These are phyloP conservation scores for Sternarchorhynchus goeldii DNA, from an alignment of 2,797 vertebrate genomes.

Conservation along the genomic window DNA sequence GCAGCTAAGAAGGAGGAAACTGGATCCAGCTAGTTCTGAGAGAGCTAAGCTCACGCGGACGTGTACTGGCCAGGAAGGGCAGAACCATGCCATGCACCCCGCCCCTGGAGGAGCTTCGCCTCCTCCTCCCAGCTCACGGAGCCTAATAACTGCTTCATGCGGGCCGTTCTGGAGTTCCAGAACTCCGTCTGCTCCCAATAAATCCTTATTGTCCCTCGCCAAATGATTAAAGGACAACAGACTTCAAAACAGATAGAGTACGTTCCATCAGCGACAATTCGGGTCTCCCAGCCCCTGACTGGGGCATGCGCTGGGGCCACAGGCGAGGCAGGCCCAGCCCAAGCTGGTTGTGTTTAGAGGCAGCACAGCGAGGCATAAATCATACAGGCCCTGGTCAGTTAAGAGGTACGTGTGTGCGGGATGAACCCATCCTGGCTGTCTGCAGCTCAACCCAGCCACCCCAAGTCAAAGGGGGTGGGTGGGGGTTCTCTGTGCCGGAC, in stretches of 20 bases:
- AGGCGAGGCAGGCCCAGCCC: no score
- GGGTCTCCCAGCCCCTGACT: background rate
- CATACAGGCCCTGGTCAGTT: background rate
- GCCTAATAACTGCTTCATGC: constrained; percentile 34
- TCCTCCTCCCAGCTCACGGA: constrained; percentile 33
- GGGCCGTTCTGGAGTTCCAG: constrained; percentile 38
- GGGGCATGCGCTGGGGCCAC: background rate
- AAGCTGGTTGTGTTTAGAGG: constrained; percentile 42
- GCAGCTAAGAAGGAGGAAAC: background rate
- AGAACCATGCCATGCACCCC: constrained; percentile 9
- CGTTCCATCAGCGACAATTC: constrained; percentile 48
- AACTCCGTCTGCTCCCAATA: constrained; percentile 64
- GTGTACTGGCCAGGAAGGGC: constrained; percentile 13
- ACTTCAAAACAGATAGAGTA: constrained; percentile 57
- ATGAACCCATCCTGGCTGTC: constrained; percentile 21
- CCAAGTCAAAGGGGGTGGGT: background rate
- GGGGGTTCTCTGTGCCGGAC: background rate
- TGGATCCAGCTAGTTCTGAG: background rate
- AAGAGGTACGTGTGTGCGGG: background rate
- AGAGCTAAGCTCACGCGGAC: background rate
- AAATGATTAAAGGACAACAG: constrained; percentile 64
- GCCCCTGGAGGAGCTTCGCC: constrained; percentile 11
- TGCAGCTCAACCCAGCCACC: constrained; percentile 17
- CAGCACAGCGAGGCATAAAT: constrained; percentile 6
- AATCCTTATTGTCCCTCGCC: constrained; percentile 60